Conservation (phyloP, 1,140 invertebrate genomes). For the Luehdorfia chinensis region DNA sequence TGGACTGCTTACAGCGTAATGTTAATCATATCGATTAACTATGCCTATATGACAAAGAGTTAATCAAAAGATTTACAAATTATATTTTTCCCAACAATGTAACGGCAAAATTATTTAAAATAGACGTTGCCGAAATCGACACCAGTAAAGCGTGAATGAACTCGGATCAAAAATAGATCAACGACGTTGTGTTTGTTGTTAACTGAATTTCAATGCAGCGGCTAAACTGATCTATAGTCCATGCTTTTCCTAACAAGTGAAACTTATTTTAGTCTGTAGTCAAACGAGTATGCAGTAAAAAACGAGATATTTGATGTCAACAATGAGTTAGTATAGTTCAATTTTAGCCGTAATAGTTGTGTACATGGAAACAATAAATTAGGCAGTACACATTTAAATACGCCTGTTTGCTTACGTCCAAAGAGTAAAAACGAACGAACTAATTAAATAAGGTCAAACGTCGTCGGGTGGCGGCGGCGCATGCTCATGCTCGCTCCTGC, state of each 20-base stretch:
- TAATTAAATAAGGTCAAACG: conserved; percentile 77
- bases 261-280: too few species aligned
- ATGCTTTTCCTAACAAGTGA: too few species aligned
- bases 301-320: too few species aligned
- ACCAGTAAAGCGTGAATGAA: conserved; percentile 55
- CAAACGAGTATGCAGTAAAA: too few species aligned
- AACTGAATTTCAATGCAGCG: conserved; percentile 31
- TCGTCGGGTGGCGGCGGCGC: conserved; percentile 47
- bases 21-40: too few species aligned
- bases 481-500: conserved; percentile 39
- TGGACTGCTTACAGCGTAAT: too few species aligned
- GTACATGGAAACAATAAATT: conserved; percentile 66
- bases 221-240: conserved; percentile 4
- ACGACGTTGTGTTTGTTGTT: conserved; percentile 40
- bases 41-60: too few species aligned
- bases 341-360: too few species aligned
- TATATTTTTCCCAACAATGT: conserved; percentile 4
- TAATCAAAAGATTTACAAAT: too few species aligned
- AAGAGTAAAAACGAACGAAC: conserved; percentile 75
- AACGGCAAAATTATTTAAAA: conserved; percentile 15
- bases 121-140: conserved; percentile 44
- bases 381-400: conserved; percentile 68
- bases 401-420: conserved; percentile 59
- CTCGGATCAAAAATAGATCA: conserved; percentile 57
- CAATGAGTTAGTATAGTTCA: too few species aligned